A percentile compares a stretch with the other conserved stretches of the same genome.
phyloP scores from a whole-genome alignment of 1,140 invertebrate species.

The Cotesia vestalis region DNA sequence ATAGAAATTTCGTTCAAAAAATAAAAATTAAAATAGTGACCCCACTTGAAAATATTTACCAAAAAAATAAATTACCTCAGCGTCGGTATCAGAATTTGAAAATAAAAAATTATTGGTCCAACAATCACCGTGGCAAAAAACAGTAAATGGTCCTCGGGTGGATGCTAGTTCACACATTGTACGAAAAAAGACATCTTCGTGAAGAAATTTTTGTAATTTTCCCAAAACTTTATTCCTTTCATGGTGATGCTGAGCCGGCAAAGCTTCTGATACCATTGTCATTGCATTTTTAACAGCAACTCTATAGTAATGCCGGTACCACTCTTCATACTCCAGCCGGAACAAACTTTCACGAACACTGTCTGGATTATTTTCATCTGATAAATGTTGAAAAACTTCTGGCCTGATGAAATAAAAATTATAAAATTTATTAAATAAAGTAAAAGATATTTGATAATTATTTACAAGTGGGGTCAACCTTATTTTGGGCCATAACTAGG shows the following conservation, averaged over 20 bases:
- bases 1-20: not conserved
- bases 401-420: conserved; percentile 55
- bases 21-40: conserved; percentile 1
- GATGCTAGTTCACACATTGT: conserved; percentile 74
- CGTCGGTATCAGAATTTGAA: conserved; percentile 63
- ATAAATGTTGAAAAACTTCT: conserved; percentile 70
- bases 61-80: conserved; percentile 60
- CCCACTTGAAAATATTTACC: not conserved
- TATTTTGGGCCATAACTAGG: no score
- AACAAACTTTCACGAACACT: conserved; percentile 71
- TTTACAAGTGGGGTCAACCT: not conserved
- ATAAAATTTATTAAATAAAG: not conserved
- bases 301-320: conserved; percentile 76
- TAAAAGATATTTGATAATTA: not conserved
- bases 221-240: conserved; percentile 69
- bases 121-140: conserved; percentile 79
- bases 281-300: conserved; percentile 73
- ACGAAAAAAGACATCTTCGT: conserved; percentile 73
- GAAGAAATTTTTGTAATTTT: conserved; percentile 71
- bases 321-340: conserved; percentile 72
- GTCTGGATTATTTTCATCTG: conserved; percentile 64
- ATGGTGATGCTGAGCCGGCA: conserved; percentile 60
- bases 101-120: conserved; percentile 82
- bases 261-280: conserved; percentile 71
- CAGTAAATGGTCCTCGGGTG: conserved; percentile 70